Percentiles rank a stretch among this genome's conserved stretches.
These are phyloP conservation scores for Hypothenemus hampei DNA, from an alignment of 1,140 invertebrate genomes.

Conservation along the genomic window DNA sequence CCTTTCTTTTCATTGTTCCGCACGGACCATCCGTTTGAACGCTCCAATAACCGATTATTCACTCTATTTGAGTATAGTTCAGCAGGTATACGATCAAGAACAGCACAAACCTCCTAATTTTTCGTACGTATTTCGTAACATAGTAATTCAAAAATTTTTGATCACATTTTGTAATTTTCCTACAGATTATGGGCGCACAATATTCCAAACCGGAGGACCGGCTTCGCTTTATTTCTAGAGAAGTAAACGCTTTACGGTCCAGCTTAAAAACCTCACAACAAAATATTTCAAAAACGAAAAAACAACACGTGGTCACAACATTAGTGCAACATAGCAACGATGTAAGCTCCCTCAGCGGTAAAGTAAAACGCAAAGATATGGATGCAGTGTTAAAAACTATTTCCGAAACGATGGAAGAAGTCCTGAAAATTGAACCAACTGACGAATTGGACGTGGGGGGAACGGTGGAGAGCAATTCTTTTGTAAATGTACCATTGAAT, in stretches of 20 bases:
- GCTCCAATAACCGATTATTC: no score
- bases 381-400: slow-evolving; percentile 18
- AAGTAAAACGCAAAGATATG: slow-evolving; percentile 22
- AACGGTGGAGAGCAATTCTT: slow-evolving; percentile 24
- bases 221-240: slow-evolving; percentile 15
- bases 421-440: slow-evolving; percentile 12
- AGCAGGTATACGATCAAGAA: no score
- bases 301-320: slow-evolving; percentile 10
- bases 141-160: no score
- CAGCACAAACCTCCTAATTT: no score
- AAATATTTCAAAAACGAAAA: slow-evolving; percentile 16
- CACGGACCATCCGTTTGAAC: no score
- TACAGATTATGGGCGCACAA: slow-evolving; percentile 26
- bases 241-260: slow-evolving; percentile 19
- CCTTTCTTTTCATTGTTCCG: no score
- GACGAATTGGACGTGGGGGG: slow-evolving; percentile 20
- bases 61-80: no score
- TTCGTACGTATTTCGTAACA: no score
- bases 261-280: slow-evolving; percentile 4
- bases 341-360: slow-evolving; percentile 19
- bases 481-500: slow-evolving; percentile 21
- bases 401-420: slow-evolving; percentile 22
- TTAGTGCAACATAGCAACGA: slow-evolving; percentile 13
- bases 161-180: no score
- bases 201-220: slow-evolving; percentile 22